Evolutionary conservation across 2,797 vertebrate species (phyloP).

Genomic region (Menidia menidia): DNA sequence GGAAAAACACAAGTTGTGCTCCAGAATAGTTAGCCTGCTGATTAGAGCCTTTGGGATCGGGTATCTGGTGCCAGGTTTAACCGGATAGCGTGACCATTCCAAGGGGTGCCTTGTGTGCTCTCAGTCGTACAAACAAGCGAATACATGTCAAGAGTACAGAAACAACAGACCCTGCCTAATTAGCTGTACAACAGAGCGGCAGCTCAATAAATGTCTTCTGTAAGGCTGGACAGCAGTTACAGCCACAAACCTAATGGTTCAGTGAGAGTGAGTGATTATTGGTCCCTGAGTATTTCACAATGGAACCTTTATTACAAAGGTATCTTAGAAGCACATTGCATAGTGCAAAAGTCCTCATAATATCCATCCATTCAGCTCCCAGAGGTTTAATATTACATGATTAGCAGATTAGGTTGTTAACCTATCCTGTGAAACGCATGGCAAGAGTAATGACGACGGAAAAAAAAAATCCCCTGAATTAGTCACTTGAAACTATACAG

Average conservation of each 20-base stretch:
- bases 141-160: constrained; percentile 62
- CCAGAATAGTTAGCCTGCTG: constrained; percentile 3
- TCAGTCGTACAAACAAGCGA: constrained; percentile 73
- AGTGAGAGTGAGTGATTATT: constrained; percentile 76
- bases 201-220: constrained; percentile 77
- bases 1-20: not conserved
- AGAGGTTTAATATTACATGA: constrained; percentile 27
- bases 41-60: constrained; percentile 24
- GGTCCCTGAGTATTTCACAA: constrained; percentile 61
- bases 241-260: constrained; percentile 76
- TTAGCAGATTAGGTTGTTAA: constrained; percentile 7
- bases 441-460: not conserved
- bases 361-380: constrained; percentile 17
- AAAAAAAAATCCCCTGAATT: constrained; percentile 20
- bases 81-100: constrained; percentile 46
- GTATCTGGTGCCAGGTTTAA: constrained; percentile 21
- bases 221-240: constrained; percentile 66
- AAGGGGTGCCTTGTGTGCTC: constrained; percentile 54
- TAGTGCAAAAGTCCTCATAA: constrained; percentile 23
- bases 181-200: constrained; percentile 73
- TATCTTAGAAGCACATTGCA: constrained; percentile 38
- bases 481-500: constrained; percentile 23
- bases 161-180: constrained; percentile 77
- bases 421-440: not conserved
- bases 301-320: constrained; percentile 61